Conservation (phyloP, 1,140 invertebrate species). For the Aleiodes sp. region DNA sequence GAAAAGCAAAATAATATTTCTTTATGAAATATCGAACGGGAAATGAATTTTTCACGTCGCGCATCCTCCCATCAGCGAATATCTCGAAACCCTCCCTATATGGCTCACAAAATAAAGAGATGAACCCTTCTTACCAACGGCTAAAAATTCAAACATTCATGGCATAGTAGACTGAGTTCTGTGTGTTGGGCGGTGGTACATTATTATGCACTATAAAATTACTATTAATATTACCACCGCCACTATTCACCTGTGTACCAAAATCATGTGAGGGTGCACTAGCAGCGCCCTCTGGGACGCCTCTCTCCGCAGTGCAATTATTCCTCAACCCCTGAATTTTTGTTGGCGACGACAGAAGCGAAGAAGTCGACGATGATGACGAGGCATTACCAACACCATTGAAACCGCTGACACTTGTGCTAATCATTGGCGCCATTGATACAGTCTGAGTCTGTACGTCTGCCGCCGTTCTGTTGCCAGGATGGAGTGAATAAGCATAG, state of each 20-base stretch:
- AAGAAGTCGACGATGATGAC: conserved; percentile 59
- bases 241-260: conserved; percentile 39
- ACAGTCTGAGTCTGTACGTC: conserved; percentile 56
- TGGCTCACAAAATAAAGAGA: background rate
- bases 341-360: conserved; percentile 60
- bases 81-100: background rate
- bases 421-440: conserved; percentile 36
- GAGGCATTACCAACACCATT: conserved; percentile 38
- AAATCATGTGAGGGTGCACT: conserved; percentile 69
- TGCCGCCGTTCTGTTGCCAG: conserved; percentile 35
- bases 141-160: conserved; percentile 61
- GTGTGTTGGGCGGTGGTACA: conserved; percentile 55
- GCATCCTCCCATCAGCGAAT: background rate
- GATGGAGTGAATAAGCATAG: conserved; percentile 41
- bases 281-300: conserved; percentile 72
- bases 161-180: conserved; percentile 64
- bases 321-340: conserved; percentile 44
- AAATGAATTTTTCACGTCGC: background rate
- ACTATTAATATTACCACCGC: conserved; percentile 32
- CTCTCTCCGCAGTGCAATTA: conserved; percentile 66
- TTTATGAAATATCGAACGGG: background rate
- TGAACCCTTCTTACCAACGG: background rate
- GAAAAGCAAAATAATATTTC: background rate
- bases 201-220: conserved; percentile 44
- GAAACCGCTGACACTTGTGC: conserved; percentile 15